phyloP scores from a whole-genome alignment of 2,888 invertebrate species.

The Arctia plantaginis region DNA sequence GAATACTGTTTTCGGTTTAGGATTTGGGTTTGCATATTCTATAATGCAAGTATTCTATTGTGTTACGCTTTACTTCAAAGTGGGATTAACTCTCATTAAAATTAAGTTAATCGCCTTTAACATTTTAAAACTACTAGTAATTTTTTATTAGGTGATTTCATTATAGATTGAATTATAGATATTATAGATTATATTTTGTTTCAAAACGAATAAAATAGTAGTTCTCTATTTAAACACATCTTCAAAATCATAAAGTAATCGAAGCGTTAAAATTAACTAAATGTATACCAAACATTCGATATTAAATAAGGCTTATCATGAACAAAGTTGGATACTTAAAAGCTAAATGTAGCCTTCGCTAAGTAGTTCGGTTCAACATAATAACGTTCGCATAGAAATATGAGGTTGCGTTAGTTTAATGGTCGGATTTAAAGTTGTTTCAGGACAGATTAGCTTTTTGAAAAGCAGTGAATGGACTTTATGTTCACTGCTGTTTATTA shows the following conservation, averaged over 20 bases:
- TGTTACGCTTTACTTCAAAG: no score
- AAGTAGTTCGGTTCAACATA: constrained; percentile 36
- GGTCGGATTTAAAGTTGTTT: constrained; percentile 23
- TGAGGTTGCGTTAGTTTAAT: constrained; percentile 40
- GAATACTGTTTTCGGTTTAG: no score
- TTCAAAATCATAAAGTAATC: constrained; percentile 10
- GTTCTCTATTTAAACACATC: neutral
- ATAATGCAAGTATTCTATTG: no score
- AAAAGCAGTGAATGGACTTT: constrained; percentile 9
- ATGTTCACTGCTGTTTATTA: constrained; percentile 15
- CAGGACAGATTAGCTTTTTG: constrained; percentile 24
- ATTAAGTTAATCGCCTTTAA: no score
- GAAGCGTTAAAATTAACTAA: constrained; percentile 26
- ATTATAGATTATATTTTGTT: neutral
- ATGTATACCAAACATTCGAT: constrained; percentile 30
- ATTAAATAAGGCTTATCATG: constrained; percentile 41
- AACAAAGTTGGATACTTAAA: constrained; percentile 39
- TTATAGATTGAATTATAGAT: no score
- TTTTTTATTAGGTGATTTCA: no score
- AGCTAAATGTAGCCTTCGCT: constrained; percentile 32
- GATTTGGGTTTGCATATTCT: no score
- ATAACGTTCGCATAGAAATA: constrained; percentile 35
- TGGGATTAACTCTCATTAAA: no score
- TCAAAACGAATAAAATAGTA: neutral
- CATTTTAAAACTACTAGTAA: no score